These are phyloP conservation scores for Sebastolobus alascanus DNA, from an alignment of 2,797 vertebrate species.

Conservation along the genomic window DNA sequence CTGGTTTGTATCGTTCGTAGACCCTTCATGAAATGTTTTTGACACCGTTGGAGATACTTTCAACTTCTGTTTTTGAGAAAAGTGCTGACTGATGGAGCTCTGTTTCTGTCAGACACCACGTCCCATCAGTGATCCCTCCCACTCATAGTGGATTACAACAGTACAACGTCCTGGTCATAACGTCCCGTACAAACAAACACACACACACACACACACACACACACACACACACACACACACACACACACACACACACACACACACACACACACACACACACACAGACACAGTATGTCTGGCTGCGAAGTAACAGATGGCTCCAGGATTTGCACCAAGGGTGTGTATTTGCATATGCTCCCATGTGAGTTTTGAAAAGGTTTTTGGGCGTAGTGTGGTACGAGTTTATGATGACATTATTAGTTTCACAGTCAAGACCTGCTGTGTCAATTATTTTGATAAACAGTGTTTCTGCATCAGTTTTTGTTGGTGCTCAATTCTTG, in stretches of 20 bases:
- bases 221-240: too few relatives aligned
- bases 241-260: too few relatives aligned
- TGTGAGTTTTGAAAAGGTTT: slow-evolving; percentile 39
- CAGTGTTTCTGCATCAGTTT: neutral
- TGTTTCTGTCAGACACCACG: slow-evolving; percentile 18
- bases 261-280: neutral
- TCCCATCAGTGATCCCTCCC: slow-evolving; percentile 31
- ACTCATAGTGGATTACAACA: slow-evolving; percentile 34
- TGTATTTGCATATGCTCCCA: slow-evolving; percentile 50
- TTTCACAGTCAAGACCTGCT: slow-evolving; percentile 11
- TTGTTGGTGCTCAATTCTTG: neutral
- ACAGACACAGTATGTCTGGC: slow-evolving; percentile 3
- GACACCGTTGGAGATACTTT: neutral
- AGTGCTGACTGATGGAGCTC: slow-evolving; percentile 45
- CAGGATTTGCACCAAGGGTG: slow-evolving; percentile 60
- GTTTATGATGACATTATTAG: slow-evolving; percentile 5
- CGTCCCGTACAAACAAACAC: neutral
- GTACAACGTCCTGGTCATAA: neutral
- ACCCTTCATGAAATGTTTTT: slow-evolving; percentile 1
- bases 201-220: neutral
- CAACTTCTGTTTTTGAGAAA: slow-evolving; percentile 56
- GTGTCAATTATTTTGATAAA: neutral
- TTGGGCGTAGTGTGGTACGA: neutral
- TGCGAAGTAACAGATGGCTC: slow-evolving; percentile 71
- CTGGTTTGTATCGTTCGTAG: neutral